These are phyloP conservation scores for Sterna hirundo DNA, from an alignment of 2,113 vertebrate species.

Conservation along the genomic window DNA sequence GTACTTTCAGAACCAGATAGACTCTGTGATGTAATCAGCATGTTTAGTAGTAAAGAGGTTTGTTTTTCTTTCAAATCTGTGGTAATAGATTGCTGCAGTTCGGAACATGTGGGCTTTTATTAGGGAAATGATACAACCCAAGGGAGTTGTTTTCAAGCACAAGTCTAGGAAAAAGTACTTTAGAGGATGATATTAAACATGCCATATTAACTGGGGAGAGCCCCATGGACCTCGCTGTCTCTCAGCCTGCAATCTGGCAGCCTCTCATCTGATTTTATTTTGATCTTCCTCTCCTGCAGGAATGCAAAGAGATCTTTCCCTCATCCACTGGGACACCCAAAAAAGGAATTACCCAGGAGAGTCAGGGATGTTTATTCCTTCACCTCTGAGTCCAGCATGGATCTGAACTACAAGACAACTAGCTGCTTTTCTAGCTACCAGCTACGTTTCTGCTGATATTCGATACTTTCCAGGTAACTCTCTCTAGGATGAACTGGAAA, in stretches of 20 bases:
- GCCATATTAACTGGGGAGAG: neutral
- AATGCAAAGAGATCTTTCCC: neutral
- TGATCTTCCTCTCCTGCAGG: neutral
- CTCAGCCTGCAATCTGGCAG: neutral
- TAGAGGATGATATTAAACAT: neutral
- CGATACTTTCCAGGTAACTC: neutral
- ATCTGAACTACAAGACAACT: neutral
- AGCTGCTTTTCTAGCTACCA: neutral
- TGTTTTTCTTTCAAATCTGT: neutral
- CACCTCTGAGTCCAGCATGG: neutral
- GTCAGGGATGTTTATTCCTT: neutral
- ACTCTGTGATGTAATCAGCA: neutral
- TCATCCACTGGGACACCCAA: neutral
- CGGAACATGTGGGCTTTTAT: neutral
- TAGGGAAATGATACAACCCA: neutral
- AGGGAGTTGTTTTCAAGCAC: constrained; percentile 1
- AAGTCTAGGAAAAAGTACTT: neutral
- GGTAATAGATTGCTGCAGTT: neutral
- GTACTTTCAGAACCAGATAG: neutral
- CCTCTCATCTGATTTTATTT: neutral
- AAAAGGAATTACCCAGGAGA: neutral
- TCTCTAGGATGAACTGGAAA: neutral
- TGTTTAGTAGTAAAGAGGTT: neutral
- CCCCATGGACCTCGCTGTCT: neutral
- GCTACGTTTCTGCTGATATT: neutral